Percentiles rank a stretch among this genome's conserved stretches.
These are phyloP conservation scores for Loriculus beryllinus DNA, from an alignment of 2,797 vertebrate genomes.

Conservation along the genomic window DNA sequence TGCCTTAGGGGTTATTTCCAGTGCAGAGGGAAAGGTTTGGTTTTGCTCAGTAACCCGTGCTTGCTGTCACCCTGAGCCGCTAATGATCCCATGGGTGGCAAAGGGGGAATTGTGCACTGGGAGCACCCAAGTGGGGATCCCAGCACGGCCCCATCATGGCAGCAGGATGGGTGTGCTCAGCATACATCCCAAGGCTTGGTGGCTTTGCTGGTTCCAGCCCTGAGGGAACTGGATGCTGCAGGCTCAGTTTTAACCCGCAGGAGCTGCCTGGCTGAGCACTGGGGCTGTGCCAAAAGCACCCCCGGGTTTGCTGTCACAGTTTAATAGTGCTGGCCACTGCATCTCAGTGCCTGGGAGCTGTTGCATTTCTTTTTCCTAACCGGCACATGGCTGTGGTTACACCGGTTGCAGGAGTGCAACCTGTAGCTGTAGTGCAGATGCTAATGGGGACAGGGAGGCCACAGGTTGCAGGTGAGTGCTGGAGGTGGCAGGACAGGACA, in stretches of 20 bases:
- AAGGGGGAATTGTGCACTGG: neutral
- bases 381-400: rapidly evolving
- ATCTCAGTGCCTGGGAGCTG: rapidly evolving
- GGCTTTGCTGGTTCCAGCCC: neutral
- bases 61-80: neutral
- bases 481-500: neutral
- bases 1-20: neutral
- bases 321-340: neutral
- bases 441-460: neutral
- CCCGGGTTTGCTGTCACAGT: neutral
- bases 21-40: neutral
- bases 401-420: neutral
- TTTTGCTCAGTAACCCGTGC: neutral
- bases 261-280: neutral
- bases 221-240: neutral
- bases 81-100: neutral
- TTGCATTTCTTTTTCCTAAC: neutral
- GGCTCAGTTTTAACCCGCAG: neutral
- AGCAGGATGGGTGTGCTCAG: neutral
- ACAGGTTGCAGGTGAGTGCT: neutral
- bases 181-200: neutral
- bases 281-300: neutral
- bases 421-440: neutral
- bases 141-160: neutral
- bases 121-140: neutral